A percentile compares a stretch with the other conserved stretches of the same genome.
These are phyloP conservation scores for Burhinus oedicnemus DNA, from an alignment of 2,113 vertebrate genomes.

Conservation along the genomic window DNA sequence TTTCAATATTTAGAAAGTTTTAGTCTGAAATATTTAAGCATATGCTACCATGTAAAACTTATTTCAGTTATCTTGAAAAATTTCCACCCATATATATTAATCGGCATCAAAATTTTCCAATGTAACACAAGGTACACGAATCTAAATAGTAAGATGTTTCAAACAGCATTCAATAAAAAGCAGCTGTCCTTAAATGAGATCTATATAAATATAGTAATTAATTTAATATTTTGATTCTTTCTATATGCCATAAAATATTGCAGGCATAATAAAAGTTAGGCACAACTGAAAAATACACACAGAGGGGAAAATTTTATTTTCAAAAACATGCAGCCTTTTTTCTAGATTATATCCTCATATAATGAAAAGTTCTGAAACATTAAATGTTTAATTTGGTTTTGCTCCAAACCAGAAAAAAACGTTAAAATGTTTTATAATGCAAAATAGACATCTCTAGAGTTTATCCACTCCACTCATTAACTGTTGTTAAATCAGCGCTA, in stretches of 20 bases:
- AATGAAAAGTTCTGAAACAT: conserved; percentile 38
- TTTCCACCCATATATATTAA: not conserved
- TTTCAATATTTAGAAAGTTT: not conserved
- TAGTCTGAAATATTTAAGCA: not conserved
- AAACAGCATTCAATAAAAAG: conserved; percentile 5
- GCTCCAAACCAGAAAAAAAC: not conserved
- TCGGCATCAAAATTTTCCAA: not conserved
- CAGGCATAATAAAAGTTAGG: not conserved
- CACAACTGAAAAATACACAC: conserved; percentile 3
- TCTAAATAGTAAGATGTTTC: not conserved
- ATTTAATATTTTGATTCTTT: conserved; percentile 12
- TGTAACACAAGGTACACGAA: not conserved
- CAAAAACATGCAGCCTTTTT: not conserved
- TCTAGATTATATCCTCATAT: not conserved
- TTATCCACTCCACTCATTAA: conserved; percentile 43
- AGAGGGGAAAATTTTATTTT: not conserved
- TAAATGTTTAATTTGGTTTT: conserved; percentile 45
- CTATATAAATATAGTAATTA: not conserved
- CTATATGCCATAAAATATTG: not conserved
- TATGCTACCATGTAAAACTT: not conserved
- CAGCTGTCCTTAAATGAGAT: conserved; percentile 24
- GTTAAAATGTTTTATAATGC: conserved; percentile 45
- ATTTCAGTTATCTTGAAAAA: not conserved
- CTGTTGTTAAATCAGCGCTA: conserved; percentile 58
- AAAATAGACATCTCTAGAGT: conserved; percentile 53